Evolutionary conservation across 2,113 vertebrate species (phyloP), one percentile per base, ranked within the genome.

Genomic region (Okapia johnstoni): DNA sequence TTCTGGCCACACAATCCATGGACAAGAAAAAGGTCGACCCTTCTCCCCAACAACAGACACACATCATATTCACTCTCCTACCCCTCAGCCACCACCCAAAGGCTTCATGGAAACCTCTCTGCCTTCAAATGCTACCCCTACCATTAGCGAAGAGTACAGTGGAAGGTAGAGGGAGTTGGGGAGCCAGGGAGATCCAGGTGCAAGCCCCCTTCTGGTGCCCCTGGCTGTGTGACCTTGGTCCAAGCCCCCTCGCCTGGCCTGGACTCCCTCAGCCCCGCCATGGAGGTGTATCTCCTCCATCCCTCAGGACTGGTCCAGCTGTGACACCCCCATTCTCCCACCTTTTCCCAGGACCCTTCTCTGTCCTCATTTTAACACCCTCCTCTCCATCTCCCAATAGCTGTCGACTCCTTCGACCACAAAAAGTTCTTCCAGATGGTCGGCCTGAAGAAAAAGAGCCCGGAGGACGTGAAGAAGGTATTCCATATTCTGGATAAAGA

Each of bases 401-500:
- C 98, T 90, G 98, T 97, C 4, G 99, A 99, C 40, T 99, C 99
- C 66, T 99, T 99, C 36, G 99, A 99, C 98, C 99, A 99, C 92
- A 99, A 99, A 98, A 99, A 99, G 99, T 99, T 99, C 98, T 99
- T 99, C 94, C 99, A 99, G 96, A 98, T 99, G 99, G 98, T 99
- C 25, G 99, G 99, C 30, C 98, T 99, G 98, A 99, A 99, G 99
- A 99, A 99, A 88, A 99, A 99, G 98, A 99, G 98, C 19, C 96
- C 98, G 0, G 99, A 99, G 4, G 99, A 99, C 0, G 98, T 99
- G 97, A 99, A 99, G 98, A 99, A 99, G 98, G 99, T 99, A 97
- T 99, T 99, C 98, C 98, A 99, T 96, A 99, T 99, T 90, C 99
- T 99, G 98, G 99, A 99, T 57, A 99, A 99, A 97, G 99, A 99